Evolutionary conservation across 2,888 invertebrate genomes (phyloP).

Genomic region (Gymnoscelis rufifasciata): DNA sequence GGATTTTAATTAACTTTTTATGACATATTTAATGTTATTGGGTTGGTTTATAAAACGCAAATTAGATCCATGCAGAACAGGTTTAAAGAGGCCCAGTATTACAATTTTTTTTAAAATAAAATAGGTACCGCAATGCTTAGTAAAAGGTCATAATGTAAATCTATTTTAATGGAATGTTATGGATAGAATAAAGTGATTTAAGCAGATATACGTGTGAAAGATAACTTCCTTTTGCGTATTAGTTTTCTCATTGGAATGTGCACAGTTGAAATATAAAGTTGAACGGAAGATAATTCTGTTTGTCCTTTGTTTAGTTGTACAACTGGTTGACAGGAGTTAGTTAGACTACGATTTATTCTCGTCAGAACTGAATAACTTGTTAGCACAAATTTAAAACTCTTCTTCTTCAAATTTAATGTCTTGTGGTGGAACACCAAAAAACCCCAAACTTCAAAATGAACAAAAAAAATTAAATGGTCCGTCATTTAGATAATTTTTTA

Average conservation of each 20-base stretch:
- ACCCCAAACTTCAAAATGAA: too few species aligned
- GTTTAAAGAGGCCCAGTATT: conserved; percentile 8
- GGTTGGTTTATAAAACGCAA: neutral
- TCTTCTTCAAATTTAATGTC: too few species aligned
- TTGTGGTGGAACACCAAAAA: too few species aligned
- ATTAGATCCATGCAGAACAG: conserved; percentile 7
- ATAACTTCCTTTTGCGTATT: conserved; percentile 6
- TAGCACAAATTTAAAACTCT: too few species aligned
- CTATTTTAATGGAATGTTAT: neutral
- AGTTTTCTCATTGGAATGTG: conserved; percentile 5
- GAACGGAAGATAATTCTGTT: neutral
- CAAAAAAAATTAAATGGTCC: too few species aligned
- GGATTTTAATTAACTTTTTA: neutral
- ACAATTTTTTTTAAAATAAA: too few species aligned
- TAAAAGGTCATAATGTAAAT: too few species aligned
- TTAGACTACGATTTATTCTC: too few species aligned
- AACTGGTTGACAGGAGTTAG: neutral
- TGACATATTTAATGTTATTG: neutral
- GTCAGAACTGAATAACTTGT: too few species aligned
- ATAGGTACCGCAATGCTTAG: too few species aligned
- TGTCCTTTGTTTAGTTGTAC: neutral
- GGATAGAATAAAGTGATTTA: too few species aligned
- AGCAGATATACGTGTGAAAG: neutral
- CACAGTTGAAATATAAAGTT: neutral
- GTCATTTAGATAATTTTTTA: too few species aligned